phyloP scores from a whole-genome alignment of 2,888 invertebrate species.

The Caenorhabditis angaria region DNA sequence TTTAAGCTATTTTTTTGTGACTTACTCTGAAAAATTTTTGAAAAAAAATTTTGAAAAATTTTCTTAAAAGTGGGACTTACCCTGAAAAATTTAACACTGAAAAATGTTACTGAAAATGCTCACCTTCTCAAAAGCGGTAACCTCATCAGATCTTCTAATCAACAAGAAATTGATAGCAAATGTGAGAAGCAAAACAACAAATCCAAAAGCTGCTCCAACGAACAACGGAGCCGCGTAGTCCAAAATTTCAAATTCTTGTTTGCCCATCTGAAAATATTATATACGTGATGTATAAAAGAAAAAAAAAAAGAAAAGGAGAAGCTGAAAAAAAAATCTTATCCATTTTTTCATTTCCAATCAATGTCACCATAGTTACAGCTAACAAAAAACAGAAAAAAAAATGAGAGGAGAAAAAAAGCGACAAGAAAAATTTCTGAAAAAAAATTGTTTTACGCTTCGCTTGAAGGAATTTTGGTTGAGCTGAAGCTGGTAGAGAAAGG shows the following conservation, averaged over 20 bases:
- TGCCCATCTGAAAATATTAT: slow-evolving; percentile 32
- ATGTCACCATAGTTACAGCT: slow-evolving; percentile 3
- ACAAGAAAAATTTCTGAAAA: no score
- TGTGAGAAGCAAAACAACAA: slow-evolving; percentile 40
- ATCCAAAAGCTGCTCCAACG: slow-evolving; percentile 40
- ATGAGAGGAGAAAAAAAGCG: no score
- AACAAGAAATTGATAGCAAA: slow-evolving; percentile 49
- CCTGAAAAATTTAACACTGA: no score
- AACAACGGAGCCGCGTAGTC: slow-evolving; percentile 40
- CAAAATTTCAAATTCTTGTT: slow-evolving; percentile 39
- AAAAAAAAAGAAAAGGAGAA: slow-evolving; percentile 1
- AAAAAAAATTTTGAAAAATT: no score
- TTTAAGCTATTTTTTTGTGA: no score
- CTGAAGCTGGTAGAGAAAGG: no score
- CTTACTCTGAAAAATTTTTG: no score
- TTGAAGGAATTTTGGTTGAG: no score
- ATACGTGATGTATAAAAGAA: slow-evolving; percentile 15
- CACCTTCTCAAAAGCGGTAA: slow-evolving; percentile 55
- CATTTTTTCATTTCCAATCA: background rate
- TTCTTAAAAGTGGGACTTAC: background rate
- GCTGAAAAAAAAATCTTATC: slow-evolving; percentile 2
- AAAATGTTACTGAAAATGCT: no score
- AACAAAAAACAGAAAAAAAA: background rate
- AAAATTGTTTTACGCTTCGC: no score
- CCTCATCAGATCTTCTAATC: slow-evolving; percentile 44